These are phyloP conservation scores for Ruditapes philippinarum DNA, from an alignment of 1,140 invertebrate species.

Conservation along the genomic window DNA sequence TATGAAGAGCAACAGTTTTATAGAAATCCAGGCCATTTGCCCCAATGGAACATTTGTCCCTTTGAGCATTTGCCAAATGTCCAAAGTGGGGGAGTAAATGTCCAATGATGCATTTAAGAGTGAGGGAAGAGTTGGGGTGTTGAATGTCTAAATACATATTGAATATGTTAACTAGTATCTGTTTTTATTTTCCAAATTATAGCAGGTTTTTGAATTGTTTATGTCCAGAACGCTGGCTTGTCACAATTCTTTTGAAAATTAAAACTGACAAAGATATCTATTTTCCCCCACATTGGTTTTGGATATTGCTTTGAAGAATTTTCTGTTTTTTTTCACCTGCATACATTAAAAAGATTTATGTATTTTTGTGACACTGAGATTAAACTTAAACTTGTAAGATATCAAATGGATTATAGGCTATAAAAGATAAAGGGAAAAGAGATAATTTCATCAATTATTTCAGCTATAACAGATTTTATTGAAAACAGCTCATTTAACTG, in stretches of 20 bases:
- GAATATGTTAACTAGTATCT: too few species aligned
- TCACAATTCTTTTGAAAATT: not conserved
- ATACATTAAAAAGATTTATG: not conserved
- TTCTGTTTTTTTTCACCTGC: not conserved
- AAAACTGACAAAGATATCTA: not conserved
- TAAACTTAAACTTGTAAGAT: not conserved
- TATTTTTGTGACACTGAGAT: not conserved
- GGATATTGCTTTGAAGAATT: not conserved
- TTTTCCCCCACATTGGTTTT: not conserved
- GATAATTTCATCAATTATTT: constrained; percentile 6
- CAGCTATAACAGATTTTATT: not conserved
- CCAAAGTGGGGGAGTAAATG: too few species aligned
- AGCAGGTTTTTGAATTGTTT: too few species aligned
- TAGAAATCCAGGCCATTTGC: too few species aligned
- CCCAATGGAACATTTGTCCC: too few species aligned
- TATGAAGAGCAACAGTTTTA: too few species aligned
- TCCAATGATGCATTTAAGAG: too few species aligned
- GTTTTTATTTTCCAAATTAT: too few species aligned
- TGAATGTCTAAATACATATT: too few species aligned
- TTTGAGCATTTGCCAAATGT: too few species aligned
- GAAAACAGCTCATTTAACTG: constrained; percentile 1
- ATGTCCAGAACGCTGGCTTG: too few species aligned
- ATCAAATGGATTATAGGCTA: not conserved
- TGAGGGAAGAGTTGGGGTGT: too few species aligned
- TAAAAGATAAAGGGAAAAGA: not conserved